Conservation (phyloP, 1,140 invertebrate species). For the Akabosia matsudoensis region DNA sequence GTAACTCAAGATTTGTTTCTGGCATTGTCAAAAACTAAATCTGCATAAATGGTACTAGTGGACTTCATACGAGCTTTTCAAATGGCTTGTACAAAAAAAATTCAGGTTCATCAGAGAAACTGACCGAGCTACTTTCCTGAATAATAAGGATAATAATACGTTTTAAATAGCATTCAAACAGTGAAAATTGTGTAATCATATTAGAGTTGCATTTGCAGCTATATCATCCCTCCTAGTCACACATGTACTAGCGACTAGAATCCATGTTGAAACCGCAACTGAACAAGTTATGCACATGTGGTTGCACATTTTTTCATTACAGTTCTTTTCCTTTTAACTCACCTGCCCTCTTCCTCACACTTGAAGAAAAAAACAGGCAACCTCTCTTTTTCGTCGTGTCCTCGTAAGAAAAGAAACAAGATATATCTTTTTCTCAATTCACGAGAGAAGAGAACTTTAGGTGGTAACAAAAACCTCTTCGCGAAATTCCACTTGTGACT, state of each 20-base stretch:
- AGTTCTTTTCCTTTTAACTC: not conserved
- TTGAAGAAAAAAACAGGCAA: not conserved
- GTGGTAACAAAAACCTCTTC: not conserved
- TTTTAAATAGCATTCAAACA: conserved; percentile 5
- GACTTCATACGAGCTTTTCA: too few relatives aligned
- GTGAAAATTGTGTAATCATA: conserved; percentile 1
- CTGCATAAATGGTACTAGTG: too few relatives aligned
- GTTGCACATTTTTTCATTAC: not conserved
- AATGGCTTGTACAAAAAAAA: not conserved
- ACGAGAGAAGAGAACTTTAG: not conserved
- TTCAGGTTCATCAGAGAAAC: not conserved
- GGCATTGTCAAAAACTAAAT: too few relatives aligned
- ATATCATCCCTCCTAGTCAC: not conserved
- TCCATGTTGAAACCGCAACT: not conserved
- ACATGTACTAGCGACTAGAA: too few relatives aligned
- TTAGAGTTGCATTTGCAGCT: not conserved
- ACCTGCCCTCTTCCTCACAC: not conserved
- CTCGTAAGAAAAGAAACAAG: not conserved
- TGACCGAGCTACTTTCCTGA: not conserved
- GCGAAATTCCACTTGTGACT: not conserved
- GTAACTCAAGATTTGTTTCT: too few relatives aligned
- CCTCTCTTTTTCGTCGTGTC: not conserved
- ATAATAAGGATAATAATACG: not conserved
- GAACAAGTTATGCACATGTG: not conserved
- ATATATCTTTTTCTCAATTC: not conserved